These are phyloP conservation scores for Xylocopa sonorina DNA, from an alignment of 1,140 invertebrate genomes.

Conservation along the genomic window DNA sequence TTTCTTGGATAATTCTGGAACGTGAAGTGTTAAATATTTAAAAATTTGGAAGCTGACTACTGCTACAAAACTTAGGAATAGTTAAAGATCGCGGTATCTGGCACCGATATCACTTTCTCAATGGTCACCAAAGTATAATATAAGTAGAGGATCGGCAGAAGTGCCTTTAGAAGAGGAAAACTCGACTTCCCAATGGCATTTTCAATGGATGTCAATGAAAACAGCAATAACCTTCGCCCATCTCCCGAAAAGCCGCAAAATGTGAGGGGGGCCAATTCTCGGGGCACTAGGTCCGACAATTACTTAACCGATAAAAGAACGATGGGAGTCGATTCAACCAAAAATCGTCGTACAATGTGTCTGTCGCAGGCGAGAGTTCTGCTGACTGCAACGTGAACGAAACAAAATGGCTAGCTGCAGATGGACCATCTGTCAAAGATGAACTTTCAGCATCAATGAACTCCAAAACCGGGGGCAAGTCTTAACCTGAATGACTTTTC, in stretches of 20 bases:
- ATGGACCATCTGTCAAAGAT: constrained; percentile 78
- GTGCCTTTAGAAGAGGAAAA: constrained; percentile 7
- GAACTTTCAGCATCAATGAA: constrained; percentile 78
- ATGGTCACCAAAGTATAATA: background rate
- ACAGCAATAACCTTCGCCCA: constrained; percentile 76
- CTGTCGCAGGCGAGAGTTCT: constrained; percentile 35
- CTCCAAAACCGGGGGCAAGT: constrained; percentile 72
- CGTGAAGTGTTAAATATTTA: background rate
- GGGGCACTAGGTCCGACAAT: constrained; percentile 75
- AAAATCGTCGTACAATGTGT: constrained; percentile 31
- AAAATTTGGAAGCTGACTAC: background rate
- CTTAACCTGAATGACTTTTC: constrained; percentile 72
- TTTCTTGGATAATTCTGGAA: background rate
- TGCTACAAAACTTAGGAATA: no score
- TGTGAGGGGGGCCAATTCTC: constrained; percentile 68
- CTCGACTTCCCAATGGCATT: constrained; percentile 43
- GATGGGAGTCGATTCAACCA: constrained; percentile 69
- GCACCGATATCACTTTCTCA: background rate
- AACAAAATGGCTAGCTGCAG: constrained; percentile 75
- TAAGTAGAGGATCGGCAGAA: background rate
- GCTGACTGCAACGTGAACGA: constrained; percentile 35
- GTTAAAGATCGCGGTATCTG: no score
- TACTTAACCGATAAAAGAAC: constrained; percentile 79
- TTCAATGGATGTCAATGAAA: constrained; percentile 71
- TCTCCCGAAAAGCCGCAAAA: constrained; percentile 75